These are phyloP conservation scores for Martes martes DNA, from an alignment of 2,113 vertebrate genomes.

Conservation along the genomic window DNA sequence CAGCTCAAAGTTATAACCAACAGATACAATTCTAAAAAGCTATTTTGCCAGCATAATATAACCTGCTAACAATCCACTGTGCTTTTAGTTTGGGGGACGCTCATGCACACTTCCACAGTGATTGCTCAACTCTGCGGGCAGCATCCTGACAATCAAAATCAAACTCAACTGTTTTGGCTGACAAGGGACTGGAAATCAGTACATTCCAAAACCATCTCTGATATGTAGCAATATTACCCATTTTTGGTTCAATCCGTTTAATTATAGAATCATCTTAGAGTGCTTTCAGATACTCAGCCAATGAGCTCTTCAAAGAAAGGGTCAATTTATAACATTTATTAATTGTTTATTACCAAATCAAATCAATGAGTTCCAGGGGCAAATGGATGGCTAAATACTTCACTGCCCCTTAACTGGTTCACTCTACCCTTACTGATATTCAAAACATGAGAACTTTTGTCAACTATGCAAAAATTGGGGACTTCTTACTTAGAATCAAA, in stretches of 20 bases:
- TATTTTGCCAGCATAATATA: neutral
- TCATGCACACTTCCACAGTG: accelerated
- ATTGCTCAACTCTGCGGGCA: neutral
- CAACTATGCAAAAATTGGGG: neutral
- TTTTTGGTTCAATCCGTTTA: neutral
- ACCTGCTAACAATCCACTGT: neutral
- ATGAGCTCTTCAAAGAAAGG: too few relatives aligned
- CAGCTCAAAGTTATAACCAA: neutral
- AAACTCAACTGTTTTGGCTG: neutral
- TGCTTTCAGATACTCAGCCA: too few relatives aligned
- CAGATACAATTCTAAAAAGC: neutral
- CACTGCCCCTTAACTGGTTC: accelerated
- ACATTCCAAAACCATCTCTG: too few relatives aligned
- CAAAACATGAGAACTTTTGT: neutral
- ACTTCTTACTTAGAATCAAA: neutral
- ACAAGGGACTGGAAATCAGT: neutral
- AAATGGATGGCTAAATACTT: too few relatives aligned
- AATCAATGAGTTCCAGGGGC: neutral
- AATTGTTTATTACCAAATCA: neutral
- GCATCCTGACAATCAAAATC: neutral
- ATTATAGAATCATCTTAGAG: neutral
- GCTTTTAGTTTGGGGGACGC: neutral
- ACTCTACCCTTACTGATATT: accelerated
- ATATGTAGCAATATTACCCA: neutral
- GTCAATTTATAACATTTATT: neutral